phyloP scores from a whole-genome alignment of 2,888 invertebrate genomes.

The Ochropleura leucogaster region DNA sequence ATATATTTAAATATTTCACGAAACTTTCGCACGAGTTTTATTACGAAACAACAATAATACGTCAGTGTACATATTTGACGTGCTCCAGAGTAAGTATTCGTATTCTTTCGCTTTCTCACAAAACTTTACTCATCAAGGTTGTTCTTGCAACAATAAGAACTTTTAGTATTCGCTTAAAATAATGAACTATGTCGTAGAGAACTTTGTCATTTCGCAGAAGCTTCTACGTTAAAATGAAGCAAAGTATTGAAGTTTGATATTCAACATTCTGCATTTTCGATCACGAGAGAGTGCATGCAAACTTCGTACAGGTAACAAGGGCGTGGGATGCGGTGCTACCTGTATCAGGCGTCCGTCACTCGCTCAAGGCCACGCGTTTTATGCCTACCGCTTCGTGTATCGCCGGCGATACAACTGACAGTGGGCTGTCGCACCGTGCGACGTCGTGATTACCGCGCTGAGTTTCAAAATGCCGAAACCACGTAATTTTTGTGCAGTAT shows the following conservation, averaged over 20 bases:
- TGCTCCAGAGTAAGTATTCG: not conserved
- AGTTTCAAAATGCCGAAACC: no score
- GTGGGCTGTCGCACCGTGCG: no score
- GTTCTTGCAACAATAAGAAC: slow-evolving; percentile 5
- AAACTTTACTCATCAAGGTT: slow-evolving; percentile 17
- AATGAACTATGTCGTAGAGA: not conserved
- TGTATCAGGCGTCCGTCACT: no score
- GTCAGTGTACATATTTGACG: slow-evolving; percentile 33
- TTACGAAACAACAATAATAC: slow-evolving; percentile 27
- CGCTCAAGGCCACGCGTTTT: no score
- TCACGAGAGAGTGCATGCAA: slow-evolving; percentile 4
- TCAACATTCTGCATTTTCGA: slow-evolving; percentile 14
- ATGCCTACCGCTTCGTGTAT: no score
- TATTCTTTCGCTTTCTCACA: slow-evolving; percentile 13
- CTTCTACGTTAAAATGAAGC: not conserved
- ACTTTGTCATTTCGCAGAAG: slow-evolving; percentile 27
- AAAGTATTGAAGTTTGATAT: slow-evolving; percentile 17
- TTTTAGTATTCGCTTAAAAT: slow-evolving; percentile 4
- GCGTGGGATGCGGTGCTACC: not conserved
- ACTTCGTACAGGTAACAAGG: slow-evolving; percentile 1
- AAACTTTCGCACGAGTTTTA: slow-evolving; percentile 37
- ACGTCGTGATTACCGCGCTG: no score
- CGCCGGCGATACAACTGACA: no score
- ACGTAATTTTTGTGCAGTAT: no score
- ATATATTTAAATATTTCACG: slow-evolving; percentile 47